These are phyloP conservation scores for Schizopygopsis malacanthus DNA, from an alignment of 2,797 vertebrate genomes.

Conservation along the genomic window DNA sequence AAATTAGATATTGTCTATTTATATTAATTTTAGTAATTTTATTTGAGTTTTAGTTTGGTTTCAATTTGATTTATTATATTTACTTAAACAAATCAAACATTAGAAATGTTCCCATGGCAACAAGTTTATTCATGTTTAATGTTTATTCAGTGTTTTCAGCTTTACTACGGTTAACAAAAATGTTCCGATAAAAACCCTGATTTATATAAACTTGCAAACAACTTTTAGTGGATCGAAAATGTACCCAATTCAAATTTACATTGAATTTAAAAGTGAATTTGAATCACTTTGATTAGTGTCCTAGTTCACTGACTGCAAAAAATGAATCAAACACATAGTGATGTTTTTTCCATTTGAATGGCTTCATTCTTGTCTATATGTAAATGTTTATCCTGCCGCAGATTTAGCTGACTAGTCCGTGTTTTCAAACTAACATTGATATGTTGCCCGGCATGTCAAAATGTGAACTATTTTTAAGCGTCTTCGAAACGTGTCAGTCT, in stretches of 20 bases:
- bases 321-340: neutral
- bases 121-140: neutral
- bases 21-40: no score
- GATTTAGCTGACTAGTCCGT: neutral
- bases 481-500: constrained; percentile 10
- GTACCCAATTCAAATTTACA: neutral
- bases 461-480: neutral
- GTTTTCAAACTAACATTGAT: constrained; percentile 1
- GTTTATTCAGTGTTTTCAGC: neutral
- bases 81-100: neutral
- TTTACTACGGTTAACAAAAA: neutral
- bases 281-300: neutral
- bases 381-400: neutral
- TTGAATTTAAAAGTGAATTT: neutral
- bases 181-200: neutral
- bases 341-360: neutral
- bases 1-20: neutral
- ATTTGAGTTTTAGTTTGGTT: neutral
- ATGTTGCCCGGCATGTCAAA: constrained; percentile 13
- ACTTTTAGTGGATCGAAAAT: neutral
- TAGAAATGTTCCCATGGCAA: neutral
- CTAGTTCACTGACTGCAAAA: neutral
- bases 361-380: neutral
- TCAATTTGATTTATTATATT: neutral
- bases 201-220: neutral